Conservation (phyloP, 2,113 vertebrate species). For the Triplophysa siluroides region DNA sequence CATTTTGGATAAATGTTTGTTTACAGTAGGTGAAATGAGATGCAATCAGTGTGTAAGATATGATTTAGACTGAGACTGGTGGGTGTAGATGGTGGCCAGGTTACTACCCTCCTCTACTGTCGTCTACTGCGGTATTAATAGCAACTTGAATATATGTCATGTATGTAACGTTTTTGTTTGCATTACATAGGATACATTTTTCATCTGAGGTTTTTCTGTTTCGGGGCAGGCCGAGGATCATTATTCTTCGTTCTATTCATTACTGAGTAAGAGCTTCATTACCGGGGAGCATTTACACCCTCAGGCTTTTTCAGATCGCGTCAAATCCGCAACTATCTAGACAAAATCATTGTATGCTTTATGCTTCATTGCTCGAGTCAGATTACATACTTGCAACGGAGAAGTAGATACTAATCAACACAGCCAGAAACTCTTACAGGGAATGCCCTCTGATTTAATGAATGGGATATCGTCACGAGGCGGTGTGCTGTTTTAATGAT, state of each 20-base stretch:
- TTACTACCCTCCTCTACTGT: conserved; percentile 17
- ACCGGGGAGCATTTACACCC: conserved; percentile 16
- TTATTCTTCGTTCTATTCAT: conserved; percentile 4
- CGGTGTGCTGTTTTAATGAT: conserved; percentile 18
- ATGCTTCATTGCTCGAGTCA: conserved; percentile 42
- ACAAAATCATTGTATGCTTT: conserved; percentile 44
- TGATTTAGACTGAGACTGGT: conserved; percentile 5
- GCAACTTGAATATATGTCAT: not conserved
- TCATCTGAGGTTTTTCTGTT: not conserved
- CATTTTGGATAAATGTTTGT: conserved; percentile 18
- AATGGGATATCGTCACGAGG: not conserved
- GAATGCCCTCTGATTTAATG: conserved; percentile 16
- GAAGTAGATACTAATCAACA: conserved; percentile 40
- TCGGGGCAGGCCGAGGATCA: not conserved
- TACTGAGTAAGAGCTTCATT: conserved; percentile 9
- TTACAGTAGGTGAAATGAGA: conserved; percentile 8
- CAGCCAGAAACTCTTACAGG: conserved; percentile 10
- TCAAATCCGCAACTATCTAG: conserved; percentile 26
- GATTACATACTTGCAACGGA: conserved; percentile 27
- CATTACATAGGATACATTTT: not conserved
- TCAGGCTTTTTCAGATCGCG: conserved; percentile 16
- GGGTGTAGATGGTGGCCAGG: not conserved
- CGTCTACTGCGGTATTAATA: not conserved
- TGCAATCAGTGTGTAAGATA: conserved; percentile 2
- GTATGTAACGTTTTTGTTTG: not conserved